Evolutionary conservation across 2,113 vertebrate genomes (phyloP).

Genomic region (Dipodomys stephensi): DNA sequence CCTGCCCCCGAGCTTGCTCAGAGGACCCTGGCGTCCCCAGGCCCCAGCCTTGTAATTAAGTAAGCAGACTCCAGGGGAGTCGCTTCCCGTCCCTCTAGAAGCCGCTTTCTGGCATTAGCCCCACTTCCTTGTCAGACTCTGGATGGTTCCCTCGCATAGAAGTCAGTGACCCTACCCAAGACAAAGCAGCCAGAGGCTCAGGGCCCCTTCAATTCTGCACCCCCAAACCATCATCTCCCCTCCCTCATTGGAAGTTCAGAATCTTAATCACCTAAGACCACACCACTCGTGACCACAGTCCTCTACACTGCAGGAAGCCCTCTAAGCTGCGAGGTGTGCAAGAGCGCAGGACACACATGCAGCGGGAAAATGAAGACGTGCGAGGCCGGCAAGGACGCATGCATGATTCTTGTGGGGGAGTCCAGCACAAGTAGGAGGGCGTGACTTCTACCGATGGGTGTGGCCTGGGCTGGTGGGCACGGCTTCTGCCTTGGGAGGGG

Average conservation of each 20-base stretch:
- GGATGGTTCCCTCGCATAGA: slow-evolving; percentile 12
- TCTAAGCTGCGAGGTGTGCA: slow-evolving; percentile 76
- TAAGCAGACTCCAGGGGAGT: slow-evolving; percentile 52
- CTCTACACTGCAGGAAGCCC: slow-evolving; percentile 52
- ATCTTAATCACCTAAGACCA: neutral
- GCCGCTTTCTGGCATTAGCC: neutral
- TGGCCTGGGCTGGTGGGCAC: neutral
- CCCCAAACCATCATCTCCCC: neutral
- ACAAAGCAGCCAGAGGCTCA: neutral
- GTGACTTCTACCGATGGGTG: neutral
- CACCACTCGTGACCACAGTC: neutral
- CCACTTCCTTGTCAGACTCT: neutral
- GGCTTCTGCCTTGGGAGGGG: neutral
- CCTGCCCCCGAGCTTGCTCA: slow-evolving; percentile 40
- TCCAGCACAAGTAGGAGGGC: slow-evolving; percentile 67
- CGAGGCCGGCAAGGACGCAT: slow-evolving; percentile 64
- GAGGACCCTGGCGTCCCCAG: slow-evolving; percentile 55
- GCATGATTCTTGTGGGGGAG: slow-evolving; percentile 62
- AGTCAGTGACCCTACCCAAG: neutral
- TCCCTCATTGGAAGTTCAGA: neutral
- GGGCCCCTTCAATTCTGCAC: neutral
- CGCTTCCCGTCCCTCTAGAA: slow-evolving; percentile 50
- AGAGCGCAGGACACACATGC: slow-evolving; percentile 60
- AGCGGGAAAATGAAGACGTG: slow-evolving; percentile 67
- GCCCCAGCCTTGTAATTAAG: slow-evolving; percentile 68